Percentiles rank a stretch among this genome's conserved stretches.
Conservation (phyloP, 1,140 invertebrate genomes). For the Scylla paramamosain region DNA sequence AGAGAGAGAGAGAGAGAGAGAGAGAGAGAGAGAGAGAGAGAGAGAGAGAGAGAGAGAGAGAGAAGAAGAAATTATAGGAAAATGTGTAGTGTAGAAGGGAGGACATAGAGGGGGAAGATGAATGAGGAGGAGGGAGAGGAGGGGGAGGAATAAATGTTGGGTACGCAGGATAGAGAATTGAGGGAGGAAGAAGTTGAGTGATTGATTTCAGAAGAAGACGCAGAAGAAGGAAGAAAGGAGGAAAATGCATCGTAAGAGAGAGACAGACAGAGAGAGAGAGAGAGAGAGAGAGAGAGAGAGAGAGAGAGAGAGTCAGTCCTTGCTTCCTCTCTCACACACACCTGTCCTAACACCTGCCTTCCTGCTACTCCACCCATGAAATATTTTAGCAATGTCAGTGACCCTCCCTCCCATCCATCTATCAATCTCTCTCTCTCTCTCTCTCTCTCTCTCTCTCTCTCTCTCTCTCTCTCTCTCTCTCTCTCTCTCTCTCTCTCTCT, state of each 20-base stretch:
- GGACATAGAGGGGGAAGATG: not conserved
- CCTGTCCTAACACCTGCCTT: not conserved
- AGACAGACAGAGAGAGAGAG: not conserved
- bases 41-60: not conserved
- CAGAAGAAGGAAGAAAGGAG: too few relatives aligned
- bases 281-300: not conserved
- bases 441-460: constrained; percentile 17
- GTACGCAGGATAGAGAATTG: constrained; percentile 13
- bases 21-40: not conserved
- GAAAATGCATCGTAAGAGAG: too few relatives aligned
- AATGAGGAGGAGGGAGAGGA: constrained; percentile 25
- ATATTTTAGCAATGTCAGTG: not conserved
- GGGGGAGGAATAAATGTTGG: not conserved
- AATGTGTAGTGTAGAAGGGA: not conserved
- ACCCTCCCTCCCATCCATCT: not conserved
- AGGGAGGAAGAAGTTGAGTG: not conserved
- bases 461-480: not conserved
- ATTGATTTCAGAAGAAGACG: not conserved
- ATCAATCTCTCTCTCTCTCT: not conserved
- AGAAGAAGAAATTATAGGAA: not conserved
- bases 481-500: constrained; percentile 31
- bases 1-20: not conserved
- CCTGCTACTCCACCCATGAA: not conserved
- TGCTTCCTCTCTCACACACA: not conserved
- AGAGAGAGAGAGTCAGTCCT: not conserved